phyloP scores from a whole-genome alignment of 2,113 vertebrate genomes.

The Tetraodon nigroviridis region DNA sequence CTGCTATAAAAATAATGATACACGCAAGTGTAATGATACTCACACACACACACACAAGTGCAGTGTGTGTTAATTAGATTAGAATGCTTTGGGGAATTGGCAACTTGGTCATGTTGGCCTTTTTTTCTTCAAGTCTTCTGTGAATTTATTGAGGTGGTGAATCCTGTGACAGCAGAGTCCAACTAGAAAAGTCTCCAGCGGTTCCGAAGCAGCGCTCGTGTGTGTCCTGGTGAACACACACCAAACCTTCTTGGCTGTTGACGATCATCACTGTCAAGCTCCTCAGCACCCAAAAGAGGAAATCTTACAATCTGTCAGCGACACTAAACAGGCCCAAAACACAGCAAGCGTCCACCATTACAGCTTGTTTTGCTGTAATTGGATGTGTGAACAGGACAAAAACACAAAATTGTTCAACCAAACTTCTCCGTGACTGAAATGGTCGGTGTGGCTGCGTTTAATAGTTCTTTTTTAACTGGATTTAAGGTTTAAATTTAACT shows the following conservation, averaged over 20 bases:
- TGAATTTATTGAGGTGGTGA: constrained; percentile 48
- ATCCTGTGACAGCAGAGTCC: constrained; percentile 24
- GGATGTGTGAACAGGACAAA: background rate
- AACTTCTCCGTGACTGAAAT: no score
- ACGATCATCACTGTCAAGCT: background rate
- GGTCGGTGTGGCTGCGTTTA: no score
- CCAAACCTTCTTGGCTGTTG: background rate
- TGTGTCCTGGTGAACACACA: background rate
- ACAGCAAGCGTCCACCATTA: no score
- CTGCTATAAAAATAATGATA: constrained; percentile 5
- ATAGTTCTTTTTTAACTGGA: background rate
- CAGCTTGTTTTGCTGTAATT: background rate
- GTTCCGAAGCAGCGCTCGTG: constrained; percentile 1
- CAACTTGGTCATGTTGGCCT: constrained; percentile 35
- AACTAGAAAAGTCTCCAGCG: constrained; percentile 27
- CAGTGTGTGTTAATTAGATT: constrained; percentile 56
- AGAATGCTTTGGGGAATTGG: constrained; percentile 51
- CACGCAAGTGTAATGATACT: constrained; percentile 32
- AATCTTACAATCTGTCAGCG: background rate
- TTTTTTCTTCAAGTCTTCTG: constrained; percentile 35
- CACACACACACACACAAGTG: constrained; percentile 4
- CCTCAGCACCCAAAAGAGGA: background rate
- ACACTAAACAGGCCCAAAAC: background rate
- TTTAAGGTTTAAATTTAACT: constrained; percentile 6
- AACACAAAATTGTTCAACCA: no score